phyloP scores from a whole-genome alignment of 2,113 vertebrate species.

The Phalacrocorax brasilianus region DNA sequence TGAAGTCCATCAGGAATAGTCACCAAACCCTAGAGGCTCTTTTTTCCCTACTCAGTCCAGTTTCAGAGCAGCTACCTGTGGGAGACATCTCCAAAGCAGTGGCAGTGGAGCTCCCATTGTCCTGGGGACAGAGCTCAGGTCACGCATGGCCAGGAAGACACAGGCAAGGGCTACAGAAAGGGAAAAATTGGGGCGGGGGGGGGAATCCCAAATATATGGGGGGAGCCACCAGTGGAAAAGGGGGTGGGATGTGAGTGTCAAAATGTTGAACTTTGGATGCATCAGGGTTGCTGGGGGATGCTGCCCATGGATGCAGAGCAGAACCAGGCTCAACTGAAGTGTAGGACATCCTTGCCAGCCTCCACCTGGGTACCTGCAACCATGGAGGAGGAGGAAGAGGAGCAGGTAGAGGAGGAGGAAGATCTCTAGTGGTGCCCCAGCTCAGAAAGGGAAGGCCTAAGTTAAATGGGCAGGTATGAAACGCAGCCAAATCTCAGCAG shows the following conservation, averaged over 20 bases:
- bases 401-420: not conserved
- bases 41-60: not conserved
- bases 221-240: not conserved
- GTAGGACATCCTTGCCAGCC: not conserved
- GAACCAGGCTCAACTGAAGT: not conserved
- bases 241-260: not conserved
- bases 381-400: not conserved
- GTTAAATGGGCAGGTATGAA: accelerated
- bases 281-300: not conserved
- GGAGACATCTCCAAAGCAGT: not conserved
- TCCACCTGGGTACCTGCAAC: not conserved
- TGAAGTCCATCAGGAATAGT: not conserved
- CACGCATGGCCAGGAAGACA: not conserved
- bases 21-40: not conserved
- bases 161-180: not conserved
- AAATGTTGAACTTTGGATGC: not conserved
- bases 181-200: not conserved
- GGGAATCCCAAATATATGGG: too few relatives aligned
- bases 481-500: not conserved
- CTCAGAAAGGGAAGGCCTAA: not conserved
- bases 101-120: not conserved
- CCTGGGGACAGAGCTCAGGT: not conserved
- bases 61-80: not conserved
- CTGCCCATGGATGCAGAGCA: not conserved
- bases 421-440: not conserved